A percentile compares a stretch with the other conserved stretches of the same genome.
These are phyloP conservation scores for Pristionchus maxplancki DNA, from an alignment of 2,888 invertebrate genomes.

Conservation along the genomic window DNA sequence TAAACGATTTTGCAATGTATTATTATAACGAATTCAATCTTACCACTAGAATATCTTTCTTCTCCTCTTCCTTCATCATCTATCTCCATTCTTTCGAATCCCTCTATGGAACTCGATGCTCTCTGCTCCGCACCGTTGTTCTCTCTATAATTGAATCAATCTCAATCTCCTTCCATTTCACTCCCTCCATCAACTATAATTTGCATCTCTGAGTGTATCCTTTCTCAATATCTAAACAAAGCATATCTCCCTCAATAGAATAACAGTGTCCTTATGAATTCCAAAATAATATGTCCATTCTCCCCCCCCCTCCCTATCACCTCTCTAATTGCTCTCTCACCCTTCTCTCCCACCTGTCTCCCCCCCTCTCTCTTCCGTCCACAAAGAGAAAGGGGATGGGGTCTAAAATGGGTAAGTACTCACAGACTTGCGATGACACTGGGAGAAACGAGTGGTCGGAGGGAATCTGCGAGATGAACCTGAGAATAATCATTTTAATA, in stretches of 20 bases:
- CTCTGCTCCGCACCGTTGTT: not conserved
- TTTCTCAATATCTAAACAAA: slow-evolving; percentile 22
- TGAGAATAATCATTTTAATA: not conserved
- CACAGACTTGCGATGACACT: not conserved
- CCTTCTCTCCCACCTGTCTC: slow-evolving; percentile 34
- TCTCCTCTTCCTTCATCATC: not conserved
- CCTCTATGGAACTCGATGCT: slow-evolving; percentile 17
- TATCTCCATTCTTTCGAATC: not conserved
- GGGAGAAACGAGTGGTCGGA: slow-evolving; percentile 10
- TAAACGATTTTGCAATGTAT: not conserved
- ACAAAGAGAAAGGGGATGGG: slow-evolving; percentile 43
- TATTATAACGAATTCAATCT: not conserved
- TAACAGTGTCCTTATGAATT: slow-evolving; percentile 41
- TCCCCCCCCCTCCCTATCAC: not conserved
- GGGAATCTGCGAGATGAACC: slow-evolving; percentile 32
- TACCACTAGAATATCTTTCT: not conserved
- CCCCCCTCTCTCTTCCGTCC: not conserved
- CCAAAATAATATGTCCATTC: slow-evolving; percentile 2
- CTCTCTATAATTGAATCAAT: slow-evolving; percentile 24
- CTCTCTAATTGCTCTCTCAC: slow-evolving; percentile 37
- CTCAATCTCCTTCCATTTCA: slow-evolving; percentile 28
- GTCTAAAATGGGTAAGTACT: not conserved
- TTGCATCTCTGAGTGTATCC: slow-evolving; percentile 36
- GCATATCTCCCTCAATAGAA: not conserved
- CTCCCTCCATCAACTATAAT: slow-evolving; percentile 8